Evolutionary conservation across 2,113 vertebrate genomes (phyloP), one percentile per base, ranked within the genome.

Genomic region (Carettochelys insculpta): DNA sequence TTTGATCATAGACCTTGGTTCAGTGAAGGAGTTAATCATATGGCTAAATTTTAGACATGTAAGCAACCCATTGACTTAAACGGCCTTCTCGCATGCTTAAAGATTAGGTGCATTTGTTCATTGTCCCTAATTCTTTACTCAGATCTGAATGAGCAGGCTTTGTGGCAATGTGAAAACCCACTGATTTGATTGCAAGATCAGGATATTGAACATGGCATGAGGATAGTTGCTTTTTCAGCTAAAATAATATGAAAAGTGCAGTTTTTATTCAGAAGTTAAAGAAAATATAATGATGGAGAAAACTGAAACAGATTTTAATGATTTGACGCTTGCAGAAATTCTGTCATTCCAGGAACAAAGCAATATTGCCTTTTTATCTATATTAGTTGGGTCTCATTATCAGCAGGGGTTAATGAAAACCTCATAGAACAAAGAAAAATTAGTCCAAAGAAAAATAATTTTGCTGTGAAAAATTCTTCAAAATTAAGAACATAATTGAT

Each of bases 401-500:
- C 83, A 50, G 45, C 10, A 8, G 51, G 48, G 85, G 58, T 73
- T 81, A 77, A 87, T 85, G 52, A 51, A 90, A 90, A 75, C 76
- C 31, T 65, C 76, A 3, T 2, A 5, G 25, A 87, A 48, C 77
- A 81, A 77, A 80, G 81, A 54, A 50, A 68, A 85, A 73, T 34
- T 51, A 34, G 76, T 3, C 65, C 0, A 7, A 50, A 84, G n/a
- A 53, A 75, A 87, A 85, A 77, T 29, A 80, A n/a, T 11, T 4
- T 56, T 25, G 17, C 11, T 13, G 45, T 43, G 75, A 80, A 93
- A 83, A 52, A 79, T 93, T 85, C 90, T 87, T 92, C 85, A 95
- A 53, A 92, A 92, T 95, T 93, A 95, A 88, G 52, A n/a, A 77
- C 51, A 90, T 94, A 93, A 94, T 82, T 90, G 88, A 94, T 96